These are phyloP conservation scores for Manis crassicaudata DNA, from an alignment of 2,797 vertebrate genomes.

Conservation along the genomic window DNA sequence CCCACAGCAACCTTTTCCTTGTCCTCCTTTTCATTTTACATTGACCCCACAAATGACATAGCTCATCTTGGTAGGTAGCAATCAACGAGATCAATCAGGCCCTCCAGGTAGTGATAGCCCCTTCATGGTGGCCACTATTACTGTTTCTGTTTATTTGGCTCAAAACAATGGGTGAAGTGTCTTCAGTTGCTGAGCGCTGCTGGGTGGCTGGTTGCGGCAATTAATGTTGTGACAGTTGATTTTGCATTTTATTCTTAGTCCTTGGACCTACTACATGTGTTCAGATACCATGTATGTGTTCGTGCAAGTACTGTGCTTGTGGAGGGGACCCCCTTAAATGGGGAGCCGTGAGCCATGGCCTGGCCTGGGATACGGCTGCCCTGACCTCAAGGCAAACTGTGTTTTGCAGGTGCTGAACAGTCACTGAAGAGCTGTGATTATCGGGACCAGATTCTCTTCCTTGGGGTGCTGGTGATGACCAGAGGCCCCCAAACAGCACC, in stretches of 20 bases:
- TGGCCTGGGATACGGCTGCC: not conserved
- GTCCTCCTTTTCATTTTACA: not conserved
- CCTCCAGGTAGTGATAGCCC: no score
- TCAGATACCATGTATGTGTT: no score
- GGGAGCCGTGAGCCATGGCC: not conserved
- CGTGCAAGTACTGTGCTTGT: not conserved
- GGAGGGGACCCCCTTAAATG: not conserved
- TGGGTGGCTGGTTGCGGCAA: not conserved
- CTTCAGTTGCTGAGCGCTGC: not conserved
- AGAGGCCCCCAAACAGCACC: not conserved
- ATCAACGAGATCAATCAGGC: not conserved
- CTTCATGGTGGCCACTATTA: not conserved
- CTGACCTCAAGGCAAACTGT: not conserved
- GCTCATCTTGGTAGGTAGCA: not conserved
- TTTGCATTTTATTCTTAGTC: constrained; percentile 45
- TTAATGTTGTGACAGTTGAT: not conserved
- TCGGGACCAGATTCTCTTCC: not conserved
- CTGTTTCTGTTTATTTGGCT: not conserved
- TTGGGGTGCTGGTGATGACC: not conserved
- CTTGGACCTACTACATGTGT: not conserved
- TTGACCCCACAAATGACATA: not conserved
- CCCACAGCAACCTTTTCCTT: not conserved
- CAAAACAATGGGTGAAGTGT: not conserved
- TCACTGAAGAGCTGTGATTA: not conserved
- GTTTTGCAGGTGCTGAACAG: not conserved